Evolutionary conservation across 2,113 vertebrate genomes (phyloP).

Genomic region (Pterocles orientalis): DNA sequence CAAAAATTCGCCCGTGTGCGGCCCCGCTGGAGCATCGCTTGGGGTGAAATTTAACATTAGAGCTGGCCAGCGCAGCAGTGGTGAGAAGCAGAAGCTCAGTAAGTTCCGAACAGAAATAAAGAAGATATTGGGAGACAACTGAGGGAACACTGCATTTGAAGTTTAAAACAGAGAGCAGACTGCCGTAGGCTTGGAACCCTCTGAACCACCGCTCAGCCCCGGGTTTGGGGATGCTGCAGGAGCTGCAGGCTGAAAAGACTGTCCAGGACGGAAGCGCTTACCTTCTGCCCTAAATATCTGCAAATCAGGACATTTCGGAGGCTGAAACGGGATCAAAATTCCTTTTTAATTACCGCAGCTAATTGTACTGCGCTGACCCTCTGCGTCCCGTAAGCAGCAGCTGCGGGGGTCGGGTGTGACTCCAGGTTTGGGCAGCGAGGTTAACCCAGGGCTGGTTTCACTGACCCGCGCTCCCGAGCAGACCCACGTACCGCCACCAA

Average conservation of each 20-base stretch:
- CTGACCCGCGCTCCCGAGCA: rapidly evolving
- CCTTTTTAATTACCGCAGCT: neutral
- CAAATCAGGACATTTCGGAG: neutral
- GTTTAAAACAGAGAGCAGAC: neutral
- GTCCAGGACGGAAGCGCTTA: neutral
- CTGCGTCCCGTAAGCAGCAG: neutral
- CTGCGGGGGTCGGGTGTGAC: neutral
- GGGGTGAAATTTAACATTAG: neutral
- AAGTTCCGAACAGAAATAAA: neutral
- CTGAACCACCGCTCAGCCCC: neutral
- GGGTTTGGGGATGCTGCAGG: neutral
- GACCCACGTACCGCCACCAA: neutral
- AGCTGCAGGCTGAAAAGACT: neutral
- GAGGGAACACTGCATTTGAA: neutral
- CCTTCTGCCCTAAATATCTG: neutral
- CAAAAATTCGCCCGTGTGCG: neutral
- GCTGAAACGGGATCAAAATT: neutral
- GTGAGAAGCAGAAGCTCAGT: neutral
- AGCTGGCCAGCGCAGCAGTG: too few species aligned
- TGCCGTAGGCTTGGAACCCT: neutral
- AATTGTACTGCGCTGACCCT: neutral
- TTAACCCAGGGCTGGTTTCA: neutral
- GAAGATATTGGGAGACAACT: neutral
- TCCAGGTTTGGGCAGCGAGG: neutral
- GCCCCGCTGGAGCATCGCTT: neutral